phyloP scores from a whole-genome alignment of 2,888 invertebrate genomes.

The Teleogryllus oceanicus region DNA sequence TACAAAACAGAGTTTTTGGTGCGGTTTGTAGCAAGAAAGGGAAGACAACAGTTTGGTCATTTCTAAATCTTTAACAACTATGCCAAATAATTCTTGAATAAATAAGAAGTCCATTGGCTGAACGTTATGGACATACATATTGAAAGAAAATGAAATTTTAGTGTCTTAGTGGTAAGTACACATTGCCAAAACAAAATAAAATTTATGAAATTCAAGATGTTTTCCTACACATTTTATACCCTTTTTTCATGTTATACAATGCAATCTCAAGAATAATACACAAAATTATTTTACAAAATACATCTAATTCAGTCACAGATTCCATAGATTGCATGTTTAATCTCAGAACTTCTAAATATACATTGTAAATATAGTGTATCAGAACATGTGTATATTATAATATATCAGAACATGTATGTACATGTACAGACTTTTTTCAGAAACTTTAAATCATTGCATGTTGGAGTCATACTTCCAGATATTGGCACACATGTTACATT shows the following conservation, averaged over 20 bases:
- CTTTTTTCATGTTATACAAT: neutral
- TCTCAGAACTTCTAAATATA: neutral
- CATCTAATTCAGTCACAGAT: constrained; percentile 3
- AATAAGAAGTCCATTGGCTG: too few relatives aligned
- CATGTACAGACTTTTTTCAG: neutral
- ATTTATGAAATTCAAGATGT: neutral
- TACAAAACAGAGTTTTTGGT: too few relatives aligned
- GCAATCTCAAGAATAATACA: neutral
- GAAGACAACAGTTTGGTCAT: too few relatives aligned
- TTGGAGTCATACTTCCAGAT: neutral
- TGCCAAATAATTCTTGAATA: too few relatives aligned
- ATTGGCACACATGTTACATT: neutral
- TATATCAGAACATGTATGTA: too few relatives aligned
- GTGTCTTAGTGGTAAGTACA: constrained; percentile 6
- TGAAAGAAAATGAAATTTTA: too few relatives aligned
- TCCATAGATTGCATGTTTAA: neutral
- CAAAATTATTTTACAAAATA: neutral
- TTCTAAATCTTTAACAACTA: too few relatives aligned
- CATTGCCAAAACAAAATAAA: neutral
- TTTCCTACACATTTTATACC: neutral
- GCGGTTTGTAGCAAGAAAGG: too few relatives aligned
- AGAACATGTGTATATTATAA: too few relatives aligned
- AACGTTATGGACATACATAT: too few relatives aligned
- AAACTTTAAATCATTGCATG: neutral
- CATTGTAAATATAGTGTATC: neutral